Percentiles rank a stretch among this genome's conserved stretches.
Evolutionary conservation across 2,888 invertebrate species (phyloP).

Genomic region (Carpatolechia fugitivella): DNA sequence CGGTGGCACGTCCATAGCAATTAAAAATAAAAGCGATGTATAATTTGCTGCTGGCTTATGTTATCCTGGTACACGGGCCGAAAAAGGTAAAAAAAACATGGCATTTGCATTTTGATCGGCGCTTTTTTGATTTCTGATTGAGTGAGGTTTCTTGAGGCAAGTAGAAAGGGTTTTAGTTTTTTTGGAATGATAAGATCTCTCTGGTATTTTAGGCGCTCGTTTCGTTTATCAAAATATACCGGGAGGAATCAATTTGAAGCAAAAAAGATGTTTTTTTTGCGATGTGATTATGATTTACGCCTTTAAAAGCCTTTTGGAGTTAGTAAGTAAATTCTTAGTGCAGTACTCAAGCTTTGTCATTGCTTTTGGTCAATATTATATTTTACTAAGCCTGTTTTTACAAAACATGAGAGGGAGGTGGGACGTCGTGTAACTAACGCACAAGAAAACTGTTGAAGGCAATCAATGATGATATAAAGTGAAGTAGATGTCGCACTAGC

Average conservation of each 20-base stretch:
- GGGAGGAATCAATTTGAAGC: not conserved
- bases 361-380: too few species aligned
- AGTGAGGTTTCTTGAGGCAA: constrained; percentile 40
- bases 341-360: too few species aligned
- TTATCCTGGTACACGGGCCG: constrained; percentile 46
- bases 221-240: not conserved
- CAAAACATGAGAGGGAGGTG: too few species aligned
- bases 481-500: too few species aligned
- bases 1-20: constrained; percentile 72
- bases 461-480: too few species aligned
- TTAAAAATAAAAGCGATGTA: constrained; percentile 73
- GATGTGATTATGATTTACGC: too few species aligned
- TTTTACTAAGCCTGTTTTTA: too few species aligned
- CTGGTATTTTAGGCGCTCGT: not conserved
- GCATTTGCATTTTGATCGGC: constrained; percentile 70
- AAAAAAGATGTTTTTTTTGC: too few species aligned
- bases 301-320: not conserved
- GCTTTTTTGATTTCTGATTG: constrained; percentile 68
- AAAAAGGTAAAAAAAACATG: constrained; percentile 53
- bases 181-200: not conserved
- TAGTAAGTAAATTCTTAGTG: too few species aligned
- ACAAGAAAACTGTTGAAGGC: too few species aligned
- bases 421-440: too few species aligned
- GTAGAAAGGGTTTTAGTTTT: not conserved
- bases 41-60: constrained; percentile 75